Base-by-base conservation (phyloP, 2,888 invertebrate species). In the Anoncus sp. region DNA sequence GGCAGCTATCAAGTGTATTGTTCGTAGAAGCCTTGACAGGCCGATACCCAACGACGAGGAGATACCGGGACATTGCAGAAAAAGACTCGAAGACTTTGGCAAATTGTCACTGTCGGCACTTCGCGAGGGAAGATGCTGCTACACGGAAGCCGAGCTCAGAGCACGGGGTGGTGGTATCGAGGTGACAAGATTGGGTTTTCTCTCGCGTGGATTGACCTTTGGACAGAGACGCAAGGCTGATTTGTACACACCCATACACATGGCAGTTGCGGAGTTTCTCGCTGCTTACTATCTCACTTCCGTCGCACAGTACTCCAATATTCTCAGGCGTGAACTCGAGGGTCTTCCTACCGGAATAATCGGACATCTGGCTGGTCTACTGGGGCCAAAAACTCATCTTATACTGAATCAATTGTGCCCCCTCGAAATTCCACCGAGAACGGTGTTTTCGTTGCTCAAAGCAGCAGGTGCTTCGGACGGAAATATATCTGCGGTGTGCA, bases 251-350 rank as follows among this genome's bases (percentile, higher is more conserved):
- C 92, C 93, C 1, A 90, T 93, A 43, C 93, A 93, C 84, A 89
- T 92, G 59, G 91, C 92, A 1, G 91, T 93, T 77, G 91, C 92
- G 16, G 93, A 93, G 81, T 93, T 92, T 83, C 86, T 93, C n/a
- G 92, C 93, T 1, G 93, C 93, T 1, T 93, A 93, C 82, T 93
- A 93, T 84, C 89, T 93, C n/a, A 92, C 92, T 0, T 93, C 93
- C 0, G 89, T 93, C 5, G 92, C 92, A 5, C 92, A 92, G 81
- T 91, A 93, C 79, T 91, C 93, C 0, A 92, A 92, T 59, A 91
- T 93, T 16, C 86, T 93, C 5, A 89, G 92, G 20, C 90, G 92
- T 12, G 93, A 93, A 85, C 88, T 93, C 53, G 93, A 93, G 70
- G 91, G 92, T 1, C 89, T 93, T 55, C 92, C 92, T 1, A 82